Conservation (phyloP, 2,113 vertebrate species). For the Echinops telfairi region DNA sequence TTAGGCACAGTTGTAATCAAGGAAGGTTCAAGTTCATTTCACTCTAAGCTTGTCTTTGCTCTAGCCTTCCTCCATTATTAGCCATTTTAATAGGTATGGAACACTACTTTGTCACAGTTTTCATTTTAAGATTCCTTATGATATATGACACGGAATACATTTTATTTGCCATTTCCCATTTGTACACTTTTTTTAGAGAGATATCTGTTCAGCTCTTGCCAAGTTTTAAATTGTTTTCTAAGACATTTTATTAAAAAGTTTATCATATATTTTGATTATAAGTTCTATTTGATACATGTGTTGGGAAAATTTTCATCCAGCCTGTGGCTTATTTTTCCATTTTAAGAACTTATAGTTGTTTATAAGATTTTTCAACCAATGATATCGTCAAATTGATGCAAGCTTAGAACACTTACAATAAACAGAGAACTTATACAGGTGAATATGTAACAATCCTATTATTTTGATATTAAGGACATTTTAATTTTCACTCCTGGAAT, state of each 20-base stretch:
- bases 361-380: not conserved
- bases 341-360: not conserved
- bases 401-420: not conserved
- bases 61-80: not conserved
- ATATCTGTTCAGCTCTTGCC: not conserved
- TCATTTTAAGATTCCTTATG: not conserved
- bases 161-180: not conserved
- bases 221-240: not conserved
- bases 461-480: not conserved
- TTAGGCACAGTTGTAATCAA: not conserved
- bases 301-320: not conserved
- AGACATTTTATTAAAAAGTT: not conserved
- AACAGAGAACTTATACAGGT: fast-evolving
- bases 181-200: not conserved
- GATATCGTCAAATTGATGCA: not conserved
- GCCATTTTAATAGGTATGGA: not conserved
- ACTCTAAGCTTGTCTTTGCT: not conserved
- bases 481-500: not conserved
- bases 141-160: not conserved
- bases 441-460: not conserved
- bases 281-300: not conserved
- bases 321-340: not conserved
- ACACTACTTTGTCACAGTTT: not conserved
- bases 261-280: not conserved
- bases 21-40: not conserved